A percentile compares a stretch with the other conserved stretches of the same genome.
phyloP scores from a whole-genome alignment of 2,113 vertebrate genomes.

The Dermatemys mawii region DNA sequence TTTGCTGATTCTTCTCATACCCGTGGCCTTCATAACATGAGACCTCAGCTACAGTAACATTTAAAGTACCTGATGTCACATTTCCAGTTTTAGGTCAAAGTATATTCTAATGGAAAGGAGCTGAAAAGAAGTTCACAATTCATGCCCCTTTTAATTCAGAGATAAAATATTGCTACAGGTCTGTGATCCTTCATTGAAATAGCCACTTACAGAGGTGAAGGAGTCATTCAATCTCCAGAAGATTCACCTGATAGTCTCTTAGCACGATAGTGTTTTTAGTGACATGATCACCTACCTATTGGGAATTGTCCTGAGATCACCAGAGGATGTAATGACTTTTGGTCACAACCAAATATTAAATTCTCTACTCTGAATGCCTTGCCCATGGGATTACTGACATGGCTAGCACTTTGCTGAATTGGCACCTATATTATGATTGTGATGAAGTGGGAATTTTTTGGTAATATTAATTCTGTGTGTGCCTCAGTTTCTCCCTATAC shows the following conservation, averaged over 20 bases:
- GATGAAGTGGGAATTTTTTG: too few species aligned
- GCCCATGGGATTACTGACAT: too few species aligned
- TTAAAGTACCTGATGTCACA: background rate
- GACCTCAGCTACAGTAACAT: background rate
- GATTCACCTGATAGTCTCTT: background rate
- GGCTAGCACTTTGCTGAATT: too few species aligned
- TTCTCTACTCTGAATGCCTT: too few species aligned
- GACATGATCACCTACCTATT: background rate
- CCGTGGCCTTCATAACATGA: background rate
- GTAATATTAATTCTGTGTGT: too few species aligned
- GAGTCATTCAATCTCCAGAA: background rate
- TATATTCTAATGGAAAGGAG: background rate
- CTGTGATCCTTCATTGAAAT: background rate
- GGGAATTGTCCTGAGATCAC: background rate
- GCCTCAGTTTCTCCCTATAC: too few species aligned
- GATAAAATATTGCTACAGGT: background rate
- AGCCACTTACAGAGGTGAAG: background rate
- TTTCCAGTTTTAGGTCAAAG: background rate
- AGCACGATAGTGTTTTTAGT: background rate
- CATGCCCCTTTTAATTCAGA: constrained; percentile 7
- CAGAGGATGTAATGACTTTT: background rate
- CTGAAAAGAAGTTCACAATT: background rate
- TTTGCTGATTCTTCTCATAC: background rate
- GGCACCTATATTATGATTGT: too few species aligned
- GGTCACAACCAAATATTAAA: background rate